Evolutionary conservation across 2,113 vertebrate genomes (phyloP).

Genomic region (Anarrhichthys ocellatus): DNA sequence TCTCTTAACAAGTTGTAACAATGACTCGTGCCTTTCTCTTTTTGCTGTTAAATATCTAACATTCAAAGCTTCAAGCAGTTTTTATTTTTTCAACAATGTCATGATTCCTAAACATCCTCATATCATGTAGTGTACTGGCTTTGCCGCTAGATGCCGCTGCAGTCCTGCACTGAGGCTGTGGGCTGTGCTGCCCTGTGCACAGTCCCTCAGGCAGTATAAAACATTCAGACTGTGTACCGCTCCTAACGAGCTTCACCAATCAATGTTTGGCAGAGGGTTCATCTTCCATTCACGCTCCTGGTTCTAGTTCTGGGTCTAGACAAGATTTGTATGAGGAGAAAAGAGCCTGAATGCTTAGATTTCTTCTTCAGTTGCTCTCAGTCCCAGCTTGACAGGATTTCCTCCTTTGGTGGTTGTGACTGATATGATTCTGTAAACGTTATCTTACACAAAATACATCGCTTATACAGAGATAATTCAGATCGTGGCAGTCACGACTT

Average conservation of each 20-base stretch:
- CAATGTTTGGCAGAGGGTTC: conserved; percentile 1
- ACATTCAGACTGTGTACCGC: neutral
- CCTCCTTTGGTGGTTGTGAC: neutral
- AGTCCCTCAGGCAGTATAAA: conserved; percentile 7
- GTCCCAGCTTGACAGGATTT: neutral
- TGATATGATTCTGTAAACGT: neutral
- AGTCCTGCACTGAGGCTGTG: neutral
- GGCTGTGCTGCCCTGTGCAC: neutral
- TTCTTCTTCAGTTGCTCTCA: neutral
- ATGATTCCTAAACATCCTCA: neutral
- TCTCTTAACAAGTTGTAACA: neutral
- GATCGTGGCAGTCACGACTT: neutral
- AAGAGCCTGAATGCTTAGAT: neutral
- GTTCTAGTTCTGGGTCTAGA: conserved; percentile 7
- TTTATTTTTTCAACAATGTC: neutral
- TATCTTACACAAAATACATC: neutral
- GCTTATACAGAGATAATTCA: neutral
- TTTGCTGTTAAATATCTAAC: conserved; percentile 20
- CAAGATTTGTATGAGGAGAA: neutral
- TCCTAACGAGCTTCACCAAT: neutral
- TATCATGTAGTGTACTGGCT: conserved; percentile 26
- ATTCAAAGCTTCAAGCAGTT: neutral
- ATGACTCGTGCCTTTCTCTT: conserved; percentile 5
- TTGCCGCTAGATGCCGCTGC: conserved; percentile 66
- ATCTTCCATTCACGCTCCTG: neutral